Base-by-base conservation (phyloP, 2,888 invertebrate species). In the Ellobium chinense region DNA sequence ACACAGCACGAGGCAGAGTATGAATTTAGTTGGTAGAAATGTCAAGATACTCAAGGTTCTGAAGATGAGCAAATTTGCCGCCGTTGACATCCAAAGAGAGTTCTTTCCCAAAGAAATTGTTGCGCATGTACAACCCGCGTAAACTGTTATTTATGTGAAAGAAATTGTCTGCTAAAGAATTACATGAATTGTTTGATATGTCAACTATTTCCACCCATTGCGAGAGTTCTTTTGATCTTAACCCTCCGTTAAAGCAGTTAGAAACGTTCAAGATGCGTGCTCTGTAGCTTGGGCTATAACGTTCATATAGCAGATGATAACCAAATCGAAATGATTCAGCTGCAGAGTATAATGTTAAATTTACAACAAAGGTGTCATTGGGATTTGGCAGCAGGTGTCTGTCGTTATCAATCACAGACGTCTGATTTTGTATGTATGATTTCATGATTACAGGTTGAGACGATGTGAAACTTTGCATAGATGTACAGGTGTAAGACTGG, bases 151-250 rank as follows among this genome's bases (percentile, higher is more conserved):
- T 63, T 27, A 4, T 24, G 0, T 14, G n/a, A 4, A 77, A 37
- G 29, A 77, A 77, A 1, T 7, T 18, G 7, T 9, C 3, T 24
- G 3, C 36, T 2, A 77, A 58, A 18, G 4, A 18, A 27, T 68
- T 58, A 36, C 76, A 77, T 2, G 9, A 65, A 34, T 77, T 77
- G 7, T 77, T 29, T 4, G 76, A 77, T 14, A 77, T 37, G 58
- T 77, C 76, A 9, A 58, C 76, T 12, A 77, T 29, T 36, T 65
- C 75, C 7, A 63, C 27, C 1, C 21, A 54, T 2, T 0, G 21
- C 14, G 75, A 31, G 1, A 75, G 18, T 31, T 1, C 1, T 27
- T 24, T 37, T 4, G 12, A 29, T 5, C 75, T 54, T 65, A 63
- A 75, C 7, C 39, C 29, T 12, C 39, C 65, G 2, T 46, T 65